These are phyloP conservation scores for Tenthredo scrophulariae DNA, from an alignment of 2,888 invertebrate genomes.

Conservation along the genomic window DNA sequence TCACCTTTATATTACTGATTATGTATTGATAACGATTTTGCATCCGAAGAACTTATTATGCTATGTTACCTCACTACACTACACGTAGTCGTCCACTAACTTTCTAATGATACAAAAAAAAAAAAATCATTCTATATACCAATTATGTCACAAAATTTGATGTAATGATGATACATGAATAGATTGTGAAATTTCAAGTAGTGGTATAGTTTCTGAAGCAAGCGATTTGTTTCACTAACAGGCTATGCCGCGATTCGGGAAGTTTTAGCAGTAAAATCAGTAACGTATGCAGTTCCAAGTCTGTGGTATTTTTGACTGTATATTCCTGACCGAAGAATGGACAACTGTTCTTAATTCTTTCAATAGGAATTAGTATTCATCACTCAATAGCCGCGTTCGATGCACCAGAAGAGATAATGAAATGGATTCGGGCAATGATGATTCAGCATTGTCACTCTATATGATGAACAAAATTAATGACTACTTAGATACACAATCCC, in stretches of 20 bases:
- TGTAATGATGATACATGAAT: background rate
- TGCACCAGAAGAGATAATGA: background rate
- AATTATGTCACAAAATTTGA: background rate
- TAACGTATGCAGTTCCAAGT: background rate
- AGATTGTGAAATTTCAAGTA: background rate
- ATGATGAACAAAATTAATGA: background rate
- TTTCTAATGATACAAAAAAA: background rate
- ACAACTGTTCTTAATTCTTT: background rate
- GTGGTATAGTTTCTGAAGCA: background rate
- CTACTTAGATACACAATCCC: background rate
- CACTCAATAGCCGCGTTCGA: background rate
- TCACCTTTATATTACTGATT: background rate
- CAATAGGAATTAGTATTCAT: background rate
- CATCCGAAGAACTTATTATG: background rate
- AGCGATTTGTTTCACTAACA: background rate
- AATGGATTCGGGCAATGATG: background rate
- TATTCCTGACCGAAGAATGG: background rate
- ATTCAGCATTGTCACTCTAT: background rate
- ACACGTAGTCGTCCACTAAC: background rate
- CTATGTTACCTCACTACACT: background rate
- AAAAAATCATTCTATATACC: background rate
- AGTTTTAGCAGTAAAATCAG: background rate
- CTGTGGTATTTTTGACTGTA: background rate
- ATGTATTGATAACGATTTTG: constrained; percentile 1
- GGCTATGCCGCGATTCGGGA: background rate